Percentiles rank a stretch among this genome's conserved stretches.
phyloP scores from a whole-genome alignment of 2,888 invertebrate genomes.

The Maniola hyperantus region DNA sequence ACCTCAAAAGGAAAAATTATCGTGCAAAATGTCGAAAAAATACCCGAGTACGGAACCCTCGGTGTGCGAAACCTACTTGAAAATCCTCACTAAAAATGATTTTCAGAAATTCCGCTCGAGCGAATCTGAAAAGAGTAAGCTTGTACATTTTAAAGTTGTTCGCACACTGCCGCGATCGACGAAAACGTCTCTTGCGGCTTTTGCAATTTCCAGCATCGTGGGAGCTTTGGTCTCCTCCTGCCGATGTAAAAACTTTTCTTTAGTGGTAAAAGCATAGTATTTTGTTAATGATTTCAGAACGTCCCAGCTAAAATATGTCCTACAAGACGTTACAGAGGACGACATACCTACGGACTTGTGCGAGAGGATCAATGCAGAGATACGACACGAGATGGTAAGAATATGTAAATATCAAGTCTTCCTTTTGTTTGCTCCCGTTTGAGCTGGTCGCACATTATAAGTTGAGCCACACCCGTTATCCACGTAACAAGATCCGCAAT shows the following conservation, averaged over 20 bases:
- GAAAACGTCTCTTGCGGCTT: too few relatives aligned
- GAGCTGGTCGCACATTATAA: neutral
- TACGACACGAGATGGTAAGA: slow-evolving; percentile 93
- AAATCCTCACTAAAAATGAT: too few relatives aligned
- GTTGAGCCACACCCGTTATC: neutral
- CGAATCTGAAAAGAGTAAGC: too few relatives aligned
- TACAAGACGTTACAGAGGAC: slow-evolving; percentile 93
- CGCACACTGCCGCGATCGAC: neutral
- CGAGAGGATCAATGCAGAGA: slow-evolving; percentile 95
- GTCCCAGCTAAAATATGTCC: slow-evolving; percentile 90
- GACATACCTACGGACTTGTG: slow-evolving; percentile 96
- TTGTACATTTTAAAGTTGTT: too few relatives aligned
- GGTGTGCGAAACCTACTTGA: too few relatives aligned
- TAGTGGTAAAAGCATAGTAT: too few relatives aligned
- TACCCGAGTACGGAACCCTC: too few relatives aligned
- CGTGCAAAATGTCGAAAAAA: too few relatives aligned
- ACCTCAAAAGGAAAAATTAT: too few relatives aligned
- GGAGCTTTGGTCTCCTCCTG: neutral
- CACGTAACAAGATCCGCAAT: too few relatives aligned
- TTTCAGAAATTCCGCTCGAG: too few relatives aligned
- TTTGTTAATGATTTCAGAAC: slow-evolving; percentile 80
- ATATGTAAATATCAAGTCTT: slow-evolving; percentile 77
- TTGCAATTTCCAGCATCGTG: neutral
- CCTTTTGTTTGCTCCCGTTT: slow-evolving; percentile 33
- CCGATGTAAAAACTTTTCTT: too few relatives aligned